Base-by-base conservation (phyloP, 2,797 vertebrate species). In the Crotalus adamanteus region DNA sequence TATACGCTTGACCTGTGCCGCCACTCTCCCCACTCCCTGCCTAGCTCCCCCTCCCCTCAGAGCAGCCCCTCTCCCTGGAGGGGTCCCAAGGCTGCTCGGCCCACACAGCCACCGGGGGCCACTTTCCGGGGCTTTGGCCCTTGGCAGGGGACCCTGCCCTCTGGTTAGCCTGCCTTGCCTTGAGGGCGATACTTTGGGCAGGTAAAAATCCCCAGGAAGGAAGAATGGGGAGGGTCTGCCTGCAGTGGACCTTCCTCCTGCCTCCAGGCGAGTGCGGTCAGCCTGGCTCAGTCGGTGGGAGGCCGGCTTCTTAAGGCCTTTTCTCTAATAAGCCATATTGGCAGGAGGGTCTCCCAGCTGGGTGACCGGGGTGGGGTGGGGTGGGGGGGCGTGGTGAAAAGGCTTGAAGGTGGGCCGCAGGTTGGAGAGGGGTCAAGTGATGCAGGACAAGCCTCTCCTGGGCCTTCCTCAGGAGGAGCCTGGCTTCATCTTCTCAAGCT, bases 321-420 rank as follows among this genome's bases (percentile, higher is more conserved):
- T 0, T 65, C 63, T 65, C 63, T 13, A 4, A 13, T 4, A 13
- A n/a, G 26, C 26, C 25, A n/a, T 11, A 1, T 1, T 4, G 26
- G 37, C 73, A 4, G 18, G 16, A 78, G 18, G 69, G n/a, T 73
- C 16, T 73, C 69, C 69, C 1, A 6, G 69, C 2, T n/a, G 63
- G 63, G 25, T 11, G 11, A 13, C 5, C 0, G 16, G 0, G 3
- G 7, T 2, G 47, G 47, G 4, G 4, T 47, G 47, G 4, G 47
- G 47, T 47, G 47, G 1, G 18, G 6, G 3, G 1, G 20, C 3
- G 3, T 25, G 37, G 73, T 1, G 1, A 47, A 47, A 12, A 83
- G 42, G 42, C 69, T 42, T 20, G 31, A 37, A 37, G 31, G 16
- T 18, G 31, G 6, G 16, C 73, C 7, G 65, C 14, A 31, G n/a